A percentile compares a stretch with the other conserved stretches of the same genome.
These are phyloP conservation scores for Sipha flava DNA, from an alignment of 1,140 invertebrate genomes.

Conservation along the genomic window DNA sequence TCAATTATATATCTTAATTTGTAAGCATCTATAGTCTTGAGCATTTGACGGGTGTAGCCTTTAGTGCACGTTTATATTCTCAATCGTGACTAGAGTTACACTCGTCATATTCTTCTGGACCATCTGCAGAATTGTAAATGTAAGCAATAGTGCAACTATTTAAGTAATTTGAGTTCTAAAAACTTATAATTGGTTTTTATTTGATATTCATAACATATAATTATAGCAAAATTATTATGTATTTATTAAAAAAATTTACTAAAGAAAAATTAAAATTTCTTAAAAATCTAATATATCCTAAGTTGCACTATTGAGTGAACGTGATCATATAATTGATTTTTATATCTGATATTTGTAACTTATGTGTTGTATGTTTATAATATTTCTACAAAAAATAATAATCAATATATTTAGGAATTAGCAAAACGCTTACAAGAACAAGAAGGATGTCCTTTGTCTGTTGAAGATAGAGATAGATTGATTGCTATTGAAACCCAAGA, in stretches of 20 bases:
- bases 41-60: constrained; percentile 39
- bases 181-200: too few relatives aligned
- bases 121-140: not conserved
- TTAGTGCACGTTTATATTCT: constrained; percentile 42
- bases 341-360: not conserved
- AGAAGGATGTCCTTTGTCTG: constrained; percentile 50
- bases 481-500: constrained; percentile 85
- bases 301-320: too few relatives aligned
- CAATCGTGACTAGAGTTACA: constrained; percentile 47
- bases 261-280: too few relatives aligned
- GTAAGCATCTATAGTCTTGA: not conserved
- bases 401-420: constrained; percentile 49
- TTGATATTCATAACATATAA: too few relatives aligned
- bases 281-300: too few relatives aligned
- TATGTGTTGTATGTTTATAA: too few relatives aligned
- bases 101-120: constrained; percentile 41
- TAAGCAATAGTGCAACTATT: too few relatives aligned
- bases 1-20: not conserved
- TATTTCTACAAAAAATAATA: too few relatives aligned
- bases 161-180: too few relatives aligned
- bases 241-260: too few relatives aligned
- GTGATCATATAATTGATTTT: not conserved
- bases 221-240: too few relatives aligned
- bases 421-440: constrained; percentile 58
- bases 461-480: constrained; percentile 60